Evolutionary conservation across 2,888 invertebrate species (phyloP), one percentile per base, ranked within the genome.

Genomic region (Stenolophus ochropezus): DNA sequence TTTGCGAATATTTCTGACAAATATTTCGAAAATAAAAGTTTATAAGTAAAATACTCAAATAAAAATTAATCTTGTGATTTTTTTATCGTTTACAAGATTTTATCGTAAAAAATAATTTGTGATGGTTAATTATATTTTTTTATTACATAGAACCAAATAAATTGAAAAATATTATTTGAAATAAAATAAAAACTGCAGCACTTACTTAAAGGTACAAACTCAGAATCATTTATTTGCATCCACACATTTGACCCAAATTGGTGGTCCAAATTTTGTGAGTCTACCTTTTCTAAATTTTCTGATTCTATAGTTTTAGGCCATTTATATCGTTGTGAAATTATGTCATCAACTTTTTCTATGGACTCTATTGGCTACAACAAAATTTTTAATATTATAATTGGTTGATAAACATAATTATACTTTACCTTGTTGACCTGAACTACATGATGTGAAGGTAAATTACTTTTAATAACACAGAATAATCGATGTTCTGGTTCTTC

Each of bases 381-480:
- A 65, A 53, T 14, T 27, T 49, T 21, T 21, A 6, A 5, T 20
- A 49, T 16, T 18, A 18, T 51, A 27, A 58, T 1, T 16, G 14
- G 2, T 20, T 8, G 14, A 8, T 51, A 51, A 2, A 51, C 1
- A 51, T 51, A 53, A 27, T 73, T 42, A 16, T 75, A n/a, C 23
- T 82, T 84, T 85, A 89, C 89, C 82, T 86, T 83, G 81, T 87
- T 85, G 23, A 86, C 85, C 81, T 88, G 87, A 16, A 88, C 20
- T 2, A 84, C 84, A 71, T 89, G 87, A 56, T 87, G 86, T 23
- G 88, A 86, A 11, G 91, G 92, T 80, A 92, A 88, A 88, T 93
- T 93, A 83, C 91, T 92, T 77, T 90, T 91, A 16, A 91, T 89
- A 81, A 93, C 90, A 85, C 93, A 93, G 85, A 93, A 92, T 82